Evolutionary conservation across 2,888 invertebrate genomes (phyloP), one percentile per base, ranked within the genome.

Genomic region (Parelbella ahira): DNA sequence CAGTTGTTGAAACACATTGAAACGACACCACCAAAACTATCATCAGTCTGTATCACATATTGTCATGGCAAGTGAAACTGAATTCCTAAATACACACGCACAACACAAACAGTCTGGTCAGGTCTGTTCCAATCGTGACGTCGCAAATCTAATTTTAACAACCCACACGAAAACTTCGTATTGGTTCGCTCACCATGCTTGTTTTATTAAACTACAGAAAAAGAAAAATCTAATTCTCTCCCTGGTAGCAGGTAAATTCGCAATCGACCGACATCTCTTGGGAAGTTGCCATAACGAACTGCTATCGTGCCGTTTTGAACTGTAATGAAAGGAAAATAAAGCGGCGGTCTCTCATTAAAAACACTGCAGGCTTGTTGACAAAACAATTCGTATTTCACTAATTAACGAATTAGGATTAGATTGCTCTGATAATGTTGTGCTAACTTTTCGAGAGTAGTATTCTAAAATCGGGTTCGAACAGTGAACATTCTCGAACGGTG

Each of bases 211-310:
- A 44, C 34, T 30, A 39, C 44, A 36, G n/a, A 44, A 44, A 41
- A 44, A 28, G 58, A 59, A 65, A 60, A 63, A 63, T 62, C 61
- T 58, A 63, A 64, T 59, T 55, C 50, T 49, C 46, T 53, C n/a
- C n/a, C n/a, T n/a, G n/a, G n/a, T n/a, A 60, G 68, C 79, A 78
- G 79, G 80, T 79, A 80, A 73, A 70, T 72, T 75, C 65, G 72
- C 73, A 67, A 71, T 65, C 63, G 32, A 65, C 58, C 68, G 58
- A 50, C 65, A 63, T 61, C 58, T 59, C 57, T 53, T 54, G 51
- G 53, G 52, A 58, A 61, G 52, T 57, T 55, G 36, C 56, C 56
- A 63, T 63, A 61, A 56, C 49, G 58, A 56, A 33, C 27, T 18
- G 9, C 9, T 13, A 23, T 11, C 59, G 60, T 58, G 49, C 59